Conservation (phyloP, 2,113 vertebrate genomes). For the Setophaga kirtlandii region DNA sequence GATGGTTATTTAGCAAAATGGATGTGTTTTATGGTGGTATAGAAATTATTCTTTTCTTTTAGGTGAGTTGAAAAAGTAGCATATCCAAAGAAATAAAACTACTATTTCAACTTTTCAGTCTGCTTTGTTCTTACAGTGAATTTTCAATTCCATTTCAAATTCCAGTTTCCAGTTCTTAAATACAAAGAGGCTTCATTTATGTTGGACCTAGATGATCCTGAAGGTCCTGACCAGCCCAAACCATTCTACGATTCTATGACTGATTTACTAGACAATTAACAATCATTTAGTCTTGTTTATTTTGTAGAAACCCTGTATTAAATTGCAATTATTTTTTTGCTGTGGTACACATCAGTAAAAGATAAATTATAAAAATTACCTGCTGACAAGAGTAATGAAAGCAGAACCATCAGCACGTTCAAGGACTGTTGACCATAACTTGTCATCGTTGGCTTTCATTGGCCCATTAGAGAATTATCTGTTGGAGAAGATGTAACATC, state of each 20-base stretch:
- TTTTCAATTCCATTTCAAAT: not conserved
- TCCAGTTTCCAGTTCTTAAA: not conserved
- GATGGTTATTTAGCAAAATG: not conserved
- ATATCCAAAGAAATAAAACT: not conserved
- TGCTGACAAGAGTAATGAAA: conserved; percentile 88
- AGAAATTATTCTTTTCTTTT: not conserved
- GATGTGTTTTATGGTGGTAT: accelerated
- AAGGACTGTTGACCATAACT: conserved; percentile 89
- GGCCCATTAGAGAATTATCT: conserved; percentile 75
- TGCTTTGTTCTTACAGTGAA: not conserved
- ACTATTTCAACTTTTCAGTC: not conserved
- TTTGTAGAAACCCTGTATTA: not conserved
- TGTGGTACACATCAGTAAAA: not conserved
- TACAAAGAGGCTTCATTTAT: not conserved
- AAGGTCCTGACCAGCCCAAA: not conserved
- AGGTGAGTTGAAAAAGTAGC: not conserved
- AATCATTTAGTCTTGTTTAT: not conserved
- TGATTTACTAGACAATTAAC: not conserved
- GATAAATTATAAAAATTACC: conserved; percentile 71
- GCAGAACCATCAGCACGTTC: conserved; percentile 87
- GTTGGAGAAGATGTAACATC: conserved; percentile 19
- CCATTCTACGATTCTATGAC: not conserved
- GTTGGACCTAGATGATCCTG: not conserved
- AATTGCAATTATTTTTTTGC: not conserved
- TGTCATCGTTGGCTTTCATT: conserved; percentile 95